Conservation (phyloP, 2,113 vertebrate genomes). For the Oreochromis tanganicae region DNA sequence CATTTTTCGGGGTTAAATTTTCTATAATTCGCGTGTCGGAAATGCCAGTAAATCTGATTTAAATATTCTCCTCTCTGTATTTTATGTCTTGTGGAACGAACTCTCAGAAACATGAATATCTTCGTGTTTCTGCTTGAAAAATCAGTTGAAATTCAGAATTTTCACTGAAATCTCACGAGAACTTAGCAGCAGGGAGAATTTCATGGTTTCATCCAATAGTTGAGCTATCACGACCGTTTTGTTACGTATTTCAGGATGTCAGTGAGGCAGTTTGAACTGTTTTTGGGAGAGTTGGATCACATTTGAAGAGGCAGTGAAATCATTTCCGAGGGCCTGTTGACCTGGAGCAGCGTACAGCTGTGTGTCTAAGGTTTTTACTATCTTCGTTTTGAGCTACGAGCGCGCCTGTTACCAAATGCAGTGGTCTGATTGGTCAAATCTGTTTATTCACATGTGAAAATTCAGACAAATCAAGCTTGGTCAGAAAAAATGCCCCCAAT, state of each 20-base stretch:
- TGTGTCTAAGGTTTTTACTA: not conserved
- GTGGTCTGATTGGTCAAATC: not conserved
- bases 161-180: not conserved
- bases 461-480: not conserved
- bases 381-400: not conserved
- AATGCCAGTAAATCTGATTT: not conserved
- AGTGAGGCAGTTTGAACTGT: not conserved
- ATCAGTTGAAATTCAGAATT: not conserved
- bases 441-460: not conserved
- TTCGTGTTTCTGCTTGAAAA: not conserved
- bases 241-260: not conserved
- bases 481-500: not conserved
- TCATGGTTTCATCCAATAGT: not conserved
- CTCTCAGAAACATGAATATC: not conserved
- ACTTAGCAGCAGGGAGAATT: not conserved
- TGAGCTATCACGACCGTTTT: not conserved
- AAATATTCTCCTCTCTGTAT: not conserved
- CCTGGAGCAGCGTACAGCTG: not conserved
- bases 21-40: rapidly evolving
- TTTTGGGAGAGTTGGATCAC: not conserved
- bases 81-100: not conserved
- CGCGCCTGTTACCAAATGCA: not conserved
- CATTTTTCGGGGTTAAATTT: rapidly evolving
- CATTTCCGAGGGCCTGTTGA: not conserved
- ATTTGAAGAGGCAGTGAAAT: not conserved